Base-by-base conservation (phyloP, 2,797 vertebrate species). In the Potorous gilbertii region DNA sequence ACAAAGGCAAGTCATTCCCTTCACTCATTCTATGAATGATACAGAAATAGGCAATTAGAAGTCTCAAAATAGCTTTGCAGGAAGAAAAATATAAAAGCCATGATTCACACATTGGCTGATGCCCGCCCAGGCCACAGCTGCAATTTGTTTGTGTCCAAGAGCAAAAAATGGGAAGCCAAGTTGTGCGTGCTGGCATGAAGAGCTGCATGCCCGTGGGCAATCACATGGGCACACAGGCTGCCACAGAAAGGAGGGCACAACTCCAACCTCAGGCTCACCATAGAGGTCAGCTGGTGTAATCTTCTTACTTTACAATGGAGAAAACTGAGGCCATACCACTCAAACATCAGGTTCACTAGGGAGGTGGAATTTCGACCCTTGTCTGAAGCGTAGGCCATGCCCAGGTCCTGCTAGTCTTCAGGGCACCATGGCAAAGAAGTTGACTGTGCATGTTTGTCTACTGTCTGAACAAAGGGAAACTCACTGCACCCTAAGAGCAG, bases 1-100 rank as follows among this genome's bases (percentile, higher is more conserved):
- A 92, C 93, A 95, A 95, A 90, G 92, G 95, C 97, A 97, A 98
- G 96, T 97, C 97, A 97, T 95, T 94, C 92, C 96, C 90, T 95
- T 97, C 95, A 98, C 95, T 98, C 95, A 95, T 46, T 93, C 95
- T 92, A 91, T 92, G 92, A 90, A 89, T 18, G 97, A 94, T 92
- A 95, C 54, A 92, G 95, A 92, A 96, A 95, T 97, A 93, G 94
- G 93, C 89, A 95, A 97, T 98, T 94, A 95, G 55, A 92, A 95
- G 91, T 55, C 95, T 96, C 92, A 95, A 96, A 98, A 97, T 94
- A 96, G 96, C 91, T 98, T 93, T 95, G 24, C 56, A 92, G 96
- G 93, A 50, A 10, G 6, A 52, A 87, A 66, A 89, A 50, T 57
- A 54, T 21, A 10, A 55, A 74, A 93, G 91, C 90, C 66, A 92